Evolutionary conservation across 2,113 vertebrate species (phyloP).

Genomic region (Ceyx cyanopectus): DNA sequence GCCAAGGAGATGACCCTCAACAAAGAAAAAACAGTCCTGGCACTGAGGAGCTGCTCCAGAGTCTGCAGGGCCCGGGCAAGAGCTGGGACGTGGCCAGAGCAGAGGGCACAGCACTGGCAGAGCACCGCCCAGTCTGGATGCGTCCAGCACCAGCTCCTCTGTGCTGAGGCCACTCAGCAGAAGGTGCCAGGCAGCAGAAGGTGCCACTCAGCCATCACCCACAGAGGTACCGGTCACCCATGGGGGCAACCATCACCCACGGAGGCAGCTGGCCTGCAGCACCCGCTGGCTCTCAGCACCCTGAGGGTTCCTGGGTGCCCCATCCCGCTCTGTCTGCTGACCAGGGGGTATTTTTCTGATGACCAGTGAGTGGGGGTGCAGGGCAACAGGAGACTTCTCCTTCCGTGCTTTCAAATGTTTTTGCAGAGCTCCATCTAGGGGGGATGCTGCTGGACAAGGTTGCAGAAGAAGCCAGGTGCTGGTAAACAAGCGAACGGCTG

Average conservation of each 20-base stretch:
- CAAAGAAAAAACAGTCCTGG: background rate
- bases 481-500: background rate
- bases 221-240: background rate
- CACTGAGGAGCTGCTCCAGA: background rate
- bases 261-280: background rate
- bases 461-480: background rate
- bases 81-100: background rate
- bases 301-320: background rate
- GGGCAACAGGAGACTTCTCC: background rate
- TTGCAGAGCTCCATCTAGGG: conserved; percentile 71
- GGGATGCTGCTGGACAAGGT: conserved; percentile 16
- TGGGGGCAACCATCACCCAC: background rate
- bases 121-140: fast-evolving
- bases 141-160: fast-evolving
- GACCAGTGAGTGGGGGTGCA: background rate
- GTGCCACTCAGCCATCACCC: background rate
- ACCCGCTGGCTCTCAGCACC: too few relatives aligned
- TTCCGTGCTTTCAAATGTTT: conserved; percentile 29
- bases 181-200: background rate
- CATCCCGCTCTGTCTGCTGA: background rate
- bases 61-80: background rate
- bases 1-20: background rate
- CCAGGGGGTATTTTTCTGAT: background rate
- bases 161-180: background rate
- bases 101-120: background rate